These are phyloP conservation scores for Lophius americanus DNA, from an alignment of 2,797 vertebrate species.

Conservation along the genomic window DNA sequence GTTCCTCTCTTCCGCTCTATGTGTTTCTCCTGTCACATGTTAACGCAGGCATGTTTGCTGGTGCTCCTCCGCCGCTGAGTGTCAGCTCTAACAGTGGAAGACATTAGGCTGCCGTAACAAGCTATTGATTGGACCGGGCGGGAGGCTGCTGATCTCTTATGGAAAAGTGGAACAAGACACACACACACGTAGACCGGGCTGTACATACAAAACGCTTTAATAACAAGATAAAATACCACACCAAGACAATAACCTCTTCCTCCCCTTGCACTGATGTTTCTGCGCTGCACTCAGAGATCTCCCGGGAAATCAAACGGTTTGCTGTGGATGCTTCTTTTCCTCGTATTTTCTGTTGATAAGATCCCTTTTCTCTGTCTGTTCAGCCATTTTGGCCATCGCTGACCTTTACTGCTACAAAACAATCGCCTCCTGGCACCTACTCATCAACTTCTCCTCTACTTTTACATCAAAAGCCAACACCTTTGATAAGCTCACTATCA, in stretches of 20 bases:
- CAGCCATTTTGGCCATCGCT: not conserved
- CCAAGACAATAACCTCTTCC: slow-evolving; percentile 20
- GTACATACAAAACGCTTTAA: slow-evolving; percentile 39
- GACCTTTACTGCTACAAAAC: slow-evolving; percentile 17
- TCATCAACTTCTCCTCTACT: not conserved
- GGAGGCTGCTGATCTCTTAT: slow-evolving; percentile 61
- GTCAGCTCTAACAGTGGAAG: slow-evolving; percentile 47
- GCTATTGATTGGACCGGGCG: slow-evolving; percentile 68
- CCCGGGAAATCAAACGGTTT: slow-evolving; percentile 37
- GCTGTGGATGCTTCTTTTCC: slow-evolving; percentile 22
- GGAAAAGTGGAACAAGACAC: slow-evolving; percentile 41
- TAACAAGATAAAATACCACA: slow-evolving; percentile 24
- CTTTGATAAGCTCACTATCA: slow-evolving; percentile 36
- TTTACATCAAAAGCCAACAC: slow-evolving; percentile 4
- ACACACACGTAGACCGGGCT: slow-evolving; percentile 25
- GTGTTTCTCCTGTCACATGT: slow-evolving; percentile 2
- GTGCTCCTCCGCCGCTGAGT: slow-evolving; percentile 12
- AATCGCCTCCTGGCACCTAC: slow-evolving; percentile 6
- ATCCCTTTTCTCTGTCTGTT: slow-evolving; percentile 16
- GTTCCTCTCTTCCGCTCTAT: not conserved
- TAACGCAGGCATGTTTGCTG: slow-evolving; percentile 11
- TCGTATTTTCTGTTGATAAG: slow-evolving; percentile 33
- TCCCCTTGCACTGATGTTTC: slow-evolving; percentile 19
- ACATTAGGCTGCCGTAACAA: slow-evolving; percentile 71
- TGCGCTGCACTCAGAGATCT: slow-evolving; percentile 15